Conservation (phyloP, 2,113 vertebrate species). For the Falcunculus frontatus region DNA sequence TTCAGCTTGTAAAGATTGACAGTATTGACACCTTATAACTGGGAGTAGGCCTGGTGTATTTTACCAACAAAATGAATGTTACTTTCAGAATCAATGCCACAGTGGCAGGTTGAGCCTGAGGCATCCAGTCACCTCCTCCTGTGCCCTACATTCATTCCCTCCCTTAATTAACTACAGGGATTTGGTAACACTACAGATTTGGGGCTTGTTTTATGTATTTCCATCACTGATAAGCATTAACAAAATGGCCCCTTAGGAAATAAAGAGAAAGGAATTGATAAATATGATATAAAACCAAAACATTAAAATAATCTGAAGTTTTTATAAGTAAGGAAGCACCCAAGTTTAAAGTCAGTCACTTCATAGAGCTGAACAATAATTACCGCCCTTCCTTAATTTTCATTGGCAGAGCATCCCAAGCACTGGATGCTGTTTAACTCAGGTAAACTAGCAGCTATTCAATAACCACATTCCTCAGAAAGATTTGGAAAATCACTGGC, state of each 20-base stretch:
- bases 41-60: not conserved
- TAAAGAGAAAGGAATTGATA: not conserved
- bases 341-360: not conserved
- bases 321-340: not conserved
- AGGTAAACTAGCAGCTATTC: not conserved
- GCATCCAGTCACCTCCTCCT: constrained; percentile 5
- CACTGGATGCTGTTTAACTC: not conserved
- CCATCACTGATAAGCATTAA: not conserved
- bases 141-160: not conserved
- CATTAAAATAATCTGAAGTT: not conserved
- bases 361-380: not conserved
- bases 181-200: not conserved
- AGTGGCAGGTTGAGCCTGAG: not conserved
- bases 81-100: not conserved
- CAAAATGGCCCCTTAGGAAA: not conserved
- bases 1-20: constrained; percentile 15
- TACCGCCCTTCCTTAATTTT: not conserved
- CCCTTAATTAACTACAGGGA: not conserved
- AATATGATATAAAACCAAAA: not conserved
- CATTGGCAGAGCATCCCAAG: not conserved
- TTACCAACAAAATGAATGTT: not conserved
- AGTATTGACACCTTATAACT: not conserved
- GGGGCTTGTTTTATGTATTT: not conserved
- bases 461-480: not conserved
- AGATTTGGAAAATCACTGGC: not conserved